phyloP scores from a whole-genome alignment of 2,888 invertebrate species.

The Himalopsyche tibetana region DNA sequence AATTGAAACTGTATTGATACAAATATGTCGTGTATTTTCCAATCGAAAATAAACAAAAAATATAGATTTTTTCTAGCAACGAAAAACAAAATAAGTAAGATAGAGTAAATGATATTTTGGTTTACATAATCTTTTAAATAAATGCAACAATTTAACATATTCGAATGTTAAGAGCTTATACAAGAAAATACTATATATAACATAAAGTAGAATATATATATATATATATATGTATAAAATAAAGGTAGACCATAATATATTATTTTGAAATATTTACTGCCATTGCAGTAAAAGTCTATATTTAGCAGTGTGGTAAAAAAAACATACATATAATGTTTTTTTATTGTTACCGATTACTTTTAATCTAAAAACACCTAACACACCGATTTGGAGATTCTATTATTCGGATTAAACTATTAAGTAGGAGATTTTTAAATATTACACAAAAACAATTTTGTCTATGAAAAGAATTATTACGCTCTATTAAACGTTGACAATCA shows the following conservation, averaged over 20 bases:
- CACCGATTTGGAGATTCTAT: constrained; percentile 39
- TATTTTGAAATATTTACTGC: not conserved
- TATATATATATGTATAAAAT: not conserved
- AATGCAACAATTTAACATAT: constrained; percentile 4
- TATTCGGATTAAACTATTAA: constrained; percentile 21
- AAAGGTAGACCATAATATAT: constrained; percentile 1
- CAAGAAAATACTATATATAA: constrained; percentile 38
- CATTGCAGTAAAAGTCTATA: not conserved
- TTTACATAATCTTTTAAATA: not conserved
- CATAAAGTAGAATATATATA: constrained; percentile 33
- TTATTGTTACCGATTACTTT: not conserved
- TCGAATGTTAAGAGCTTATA: constrained; percentile 10
- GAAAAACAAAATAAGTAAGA: no score
- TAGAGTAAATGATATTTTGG: not conserved
- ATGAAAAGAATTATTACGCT: constrained; percentile 22
- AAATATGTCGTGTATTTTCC: no score
- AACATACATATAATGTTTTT: not conserved
- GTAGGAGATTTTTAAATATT: constrained; percentile 29
- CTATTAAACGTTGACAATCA: constrained; percentile 22
- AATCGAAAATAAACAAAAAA: no score
- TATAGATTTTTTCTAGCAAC: no score
- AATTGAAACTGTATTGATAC: no score
- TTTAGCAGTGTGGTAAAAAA: constrained; percentile 31
- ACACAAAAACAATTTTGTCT: constrained; percentile 17
- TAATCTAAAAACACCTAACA: constrained; percentile 35